Evolutionary conservation across 2,888 invertebrate species (phyloP), one percentile per base, ranked within the genome.

Genomic region (Laothoe populi): DNA sequence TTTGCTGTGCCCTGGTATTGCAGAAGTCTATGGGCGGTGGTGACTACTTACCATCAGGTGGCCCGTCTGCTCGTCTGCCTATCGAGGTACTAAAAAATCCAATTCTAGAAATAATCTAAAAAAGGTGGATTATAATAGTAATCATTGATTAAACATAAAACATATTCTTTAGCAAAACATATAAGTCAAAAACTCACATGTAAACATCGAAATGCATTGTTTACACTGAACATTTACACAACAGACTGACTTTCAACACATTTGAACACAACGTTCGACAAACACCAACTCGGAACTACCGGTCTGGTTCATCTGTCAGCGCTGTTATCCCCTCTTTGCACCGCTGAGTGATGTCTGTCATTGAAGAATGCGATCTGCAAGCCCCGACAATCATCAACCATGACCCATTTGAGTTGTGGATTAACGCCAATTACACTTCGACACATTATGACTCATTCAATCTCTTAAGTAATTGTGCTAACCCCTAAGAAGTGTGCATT

Each of bases 321-420:
- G 73, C 69, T 58, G 65, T 64, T 72, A 60, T 77, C 77, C 76
- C 76, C 79, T 73, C 74, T 79, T 77, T 75, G 76, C 71, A 67
- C 65, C 74, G 78, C 66, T 82, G 84, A 87, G 70, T 83, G 86
- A 87, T 67, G 71, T 69, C 68, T 86, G 84, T 82, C 87, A 85
- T 77, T 71, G 66, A 81, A 83, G 77, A 73, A 80, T 71, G 80
- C 78, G 74, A 78, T 78, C 78, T 70, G 75, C 72, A 70, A 73
- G 70, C 73, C 71, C 68, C 70, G 70, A 70, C 73, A 72, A 79
- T 80, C 65, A 74, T 59, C 73, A 83, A 71, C 88, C 88, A 71
- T 88, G 88, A 88, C 88, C 87, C 77, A 79, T 71, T 78, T 88
- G 65, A 64, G 69, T 71, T 65, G 68, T 86, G 85, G 84, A 82